Percentiles rank a stretch among this genome's conserved stretches.
Conservation (phyloP, 2,113 vertebrate genomes). For the Rhombomys opimus region DNA sequence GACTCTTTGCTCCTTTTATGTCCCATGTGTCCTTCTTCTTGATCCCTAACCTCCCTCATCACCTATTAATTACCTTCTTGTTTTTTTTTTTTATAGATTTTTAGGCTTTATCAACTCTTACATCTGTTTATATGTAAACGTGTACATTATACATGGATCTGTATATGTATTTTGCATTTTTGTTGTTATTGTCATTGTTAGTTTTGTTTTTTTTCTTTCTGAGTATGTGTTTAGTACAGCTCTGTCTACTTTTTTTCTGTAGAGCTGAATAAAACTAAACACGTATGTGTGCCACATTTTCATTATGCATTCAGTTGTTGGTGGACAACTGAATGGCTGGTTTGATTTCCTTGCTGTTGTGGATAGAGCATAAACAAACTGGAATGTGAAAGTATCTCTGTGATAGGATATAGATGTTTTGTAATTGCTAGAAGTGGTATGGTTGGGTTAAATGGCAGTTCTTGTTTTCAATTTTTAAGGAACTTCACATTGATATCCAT, state of each 20-base stretch:
- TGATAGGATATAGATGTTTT: background rate
- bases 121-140: background rate
- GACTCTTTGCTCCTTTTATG: background rate
- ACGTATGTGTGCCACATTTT: background rate
- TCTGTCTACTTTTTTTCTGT: background rate
- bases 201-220: background rate
- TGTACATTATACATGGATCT: too few species aligned
- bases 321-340: background rate
- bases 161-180: background rate
- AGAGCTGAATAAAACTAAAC: background rate
- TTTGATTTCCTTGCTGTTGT: background rate
- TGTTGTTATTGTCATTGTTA: background rate
- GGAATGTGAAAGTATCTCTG: background rate
- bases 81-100: background rate
- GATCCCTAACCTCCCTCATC: too few species aligned
- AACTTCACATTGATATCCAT: background rate
- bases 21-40: background rate
- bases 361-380: background rate
- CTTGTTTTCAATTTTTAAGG: background rate
- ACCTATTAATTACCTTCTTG: background rate
- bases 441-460: too few species aligned
- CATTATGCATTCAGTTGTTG: background rate
- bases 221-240: background rate
- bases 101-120: too few species aligned
- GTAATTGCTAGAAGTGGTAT: background rate